A percentile compares a stretch with the other conserved stretches of the same genome.
Evolutionary conservation across 2,113 vertebrate species (phyloP).

Genomic region (Antigone vipio): DNA sequence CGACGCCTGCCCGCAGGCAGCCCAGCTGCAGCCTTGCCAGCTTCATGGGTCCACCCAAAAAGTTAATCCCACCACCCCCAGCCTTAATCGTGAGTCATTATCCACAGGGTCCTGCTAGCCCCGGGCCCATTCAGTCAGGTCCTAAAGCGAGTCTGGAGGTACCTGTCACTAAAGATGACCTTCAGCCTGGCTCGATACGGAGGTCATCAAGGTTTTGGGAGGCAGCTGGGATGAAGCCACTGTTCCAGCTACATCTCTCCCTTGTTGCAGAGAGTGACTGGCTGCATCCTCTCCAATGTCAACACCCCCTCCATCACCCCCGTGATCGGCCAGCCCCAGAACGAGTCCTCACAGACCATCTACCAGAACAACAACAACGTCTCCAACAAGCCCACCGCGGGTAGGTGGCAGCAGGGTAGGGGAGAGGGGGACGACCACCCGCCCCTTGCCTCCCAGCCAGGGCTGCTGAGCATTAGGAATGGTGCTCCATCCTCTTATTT

Average conservation of each 20-base stretch:
- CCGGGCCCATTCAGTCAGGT: not conserved
- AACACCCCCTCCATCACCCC: slow-evolving; percentile 94
- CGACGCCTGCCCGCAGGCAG: not conserved
- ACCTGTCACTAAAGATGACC: not conserved
- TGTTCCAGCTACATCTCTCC: not conserved
- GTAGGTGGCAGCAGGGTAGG: slow-evolving; percentile 48
- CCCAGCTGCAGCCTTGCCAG: not conserved
- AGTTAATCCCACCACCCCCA: not conserved
- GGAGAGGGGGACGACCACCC: not conserved
- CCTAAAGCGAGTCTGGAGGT: not conserved
- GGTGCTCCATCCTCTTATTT: not conserved
- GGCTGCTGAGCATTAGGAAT: not conserved
- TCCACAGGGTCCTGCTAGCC: not conserved
- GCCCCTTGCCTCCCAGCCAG: not conserved
- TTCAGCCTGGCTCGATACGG: not conserved
- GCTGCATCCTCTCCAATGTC: slow-evolving; percentile 97
- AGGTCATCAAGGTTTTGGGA: not conserved
- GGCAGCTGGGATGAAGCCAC: not conserved
- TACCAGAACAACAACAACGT: slow-evolving; percentile 86
- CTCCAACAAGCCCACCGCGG: slow-evolving; percentile 85
- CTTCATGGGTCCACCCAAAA: not conserved
- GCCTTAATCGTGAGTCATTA: not conserved
- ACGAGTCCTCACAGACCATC: slow-evolving; percentile 82
- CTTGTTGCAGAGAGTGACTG: slow-evolving; percentile 88
- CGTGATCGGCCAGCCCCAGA: slow-evolving; percentile 93